phyloP scores from a whole-genome alignment of 2,113 vertebrate genomes.

The Gracilinanus agilis region DNA sequence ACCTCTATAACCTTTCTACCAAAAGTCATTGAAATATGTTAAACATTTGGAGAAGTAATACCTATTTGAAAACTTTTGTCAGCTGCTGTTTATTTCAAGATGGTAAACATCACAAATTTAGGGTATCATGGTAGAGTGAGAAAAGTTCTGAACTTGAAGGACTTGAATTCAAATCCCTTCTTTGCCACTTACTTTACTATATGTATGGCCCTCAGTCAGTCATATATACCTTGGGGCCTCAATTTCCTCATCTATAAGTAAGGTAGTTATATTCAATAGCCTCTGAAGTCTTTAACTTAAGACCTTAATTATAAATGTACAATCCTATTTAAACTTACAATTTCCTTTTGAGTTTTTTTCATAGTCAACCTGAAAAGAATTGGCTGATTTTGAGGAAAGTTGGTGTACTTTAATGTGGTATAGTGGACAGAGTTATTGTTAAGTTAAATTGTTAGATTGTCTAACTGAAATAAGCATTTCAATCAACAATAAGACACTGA shows the following conservation, averaged over 20 bases:
- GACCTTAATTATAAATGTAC: background rate
- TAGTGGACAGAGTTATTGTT: too few species aligned
- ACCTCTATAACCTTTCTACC: background rate
- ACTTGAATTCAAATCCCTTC: background rate
- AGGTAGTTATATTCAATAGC: background rate
- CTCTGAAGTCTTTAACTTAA: background rate
- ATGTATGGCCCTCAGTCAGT: too few species aligned
- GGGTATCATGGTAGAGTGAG: background rate
- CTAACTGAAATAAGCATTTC: slow-evolving; percentile 17
- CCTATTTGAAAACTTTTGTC: background rate
- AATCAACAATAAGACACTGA: slow-evolving; percentile 28
- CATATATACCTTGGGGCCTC: too few species aligned
- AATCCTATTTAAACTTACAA: background rate
- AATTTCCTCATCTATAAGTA: background rate
- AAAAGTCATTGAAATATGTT: background rate
- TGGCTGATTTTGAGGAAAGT: too few species aligned
- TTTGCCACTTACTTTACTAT: background rate
- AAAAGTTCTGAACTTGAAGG: background rate
- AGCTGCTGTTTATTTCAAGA: background rate
- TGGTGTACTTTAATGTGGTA: too few species aligned
- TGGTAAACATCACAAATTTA: background rate
- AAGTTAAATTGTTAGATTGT: background rate
- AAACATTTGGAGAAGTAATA: background rate
- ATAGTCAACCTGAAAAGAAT: too few species aligned
- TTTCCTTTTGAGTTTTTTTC: too few species aligned